phyloP scores from a whole-genome alignment of 1,140 invertebrate species.

The Sipha flava region DNA sequence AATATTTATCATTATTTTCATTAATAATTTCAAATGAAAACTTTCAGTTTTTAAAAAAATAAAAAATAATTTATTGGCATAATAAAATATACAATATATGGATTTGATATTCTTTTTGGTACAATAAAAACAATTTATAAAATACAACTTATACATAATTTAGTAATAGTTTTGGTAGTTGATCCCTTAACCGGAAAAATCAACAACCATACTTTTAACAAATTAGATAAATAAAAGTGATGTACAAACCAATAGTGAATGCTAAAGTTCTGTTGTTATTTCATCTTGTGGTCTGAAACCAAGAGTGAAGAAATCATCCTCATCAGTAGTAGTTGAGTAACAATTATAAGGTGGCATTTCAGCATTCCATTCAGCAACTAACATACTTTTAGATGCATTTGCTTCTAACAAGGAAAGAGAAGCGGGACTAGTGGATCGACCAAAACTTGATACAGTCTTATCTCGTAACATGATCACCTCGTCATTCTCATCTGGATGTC shows the following conservation, averaged over 20 bases:
- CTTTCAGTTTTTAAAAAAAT: not conserved
- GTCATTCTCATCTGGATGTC: constrained; percentile 20
- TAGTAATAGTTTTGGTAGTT: constrained; percentile 3
- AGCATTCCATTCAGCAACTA: constrained; percentile 53
- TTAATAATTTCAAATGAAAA: not conserved
- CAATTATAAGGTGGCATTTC: constrained; percentile 49
- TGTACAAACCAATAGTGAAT: constrained; percentile 31
- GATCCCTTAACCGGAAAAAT: not conserved
- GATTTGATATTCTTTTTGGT: constrained; percentile 15
- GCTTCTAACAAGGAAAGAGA: constrained; percentile 11
- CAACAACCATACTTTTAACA: not conserved
- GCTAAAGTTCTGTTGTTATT: constrained; percentile 65
- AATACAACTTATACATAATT: not conserved
- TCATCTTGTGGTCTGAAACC: constrained; percentile 67
- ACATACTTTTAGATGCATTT: constrained; percentile 29
- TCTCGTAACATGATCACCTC: constrained; percentile 24
- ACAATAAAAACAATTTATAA: constrained; percentile 18
- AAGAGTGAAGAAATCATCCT: constrained; percentile 59
- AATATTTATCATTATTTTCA: not conserved
- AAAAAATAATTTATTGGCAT: constrained; percentile 8
- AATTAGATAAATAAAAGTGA: not conserved
- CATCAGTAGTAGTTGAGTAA: constrained; percentile 44
- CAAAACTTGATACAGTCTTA: constrained; percentile 17
- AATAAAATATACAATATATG: not conserved
- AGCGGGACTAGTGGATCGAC: constrained; percentile 28